Percentiles rank a stretch among this genome's conserved stretches.
phyloP scores from a whole-genome alignment of 2,888 invertebrate genomes.

The Mimachlamys varia region DNA sequence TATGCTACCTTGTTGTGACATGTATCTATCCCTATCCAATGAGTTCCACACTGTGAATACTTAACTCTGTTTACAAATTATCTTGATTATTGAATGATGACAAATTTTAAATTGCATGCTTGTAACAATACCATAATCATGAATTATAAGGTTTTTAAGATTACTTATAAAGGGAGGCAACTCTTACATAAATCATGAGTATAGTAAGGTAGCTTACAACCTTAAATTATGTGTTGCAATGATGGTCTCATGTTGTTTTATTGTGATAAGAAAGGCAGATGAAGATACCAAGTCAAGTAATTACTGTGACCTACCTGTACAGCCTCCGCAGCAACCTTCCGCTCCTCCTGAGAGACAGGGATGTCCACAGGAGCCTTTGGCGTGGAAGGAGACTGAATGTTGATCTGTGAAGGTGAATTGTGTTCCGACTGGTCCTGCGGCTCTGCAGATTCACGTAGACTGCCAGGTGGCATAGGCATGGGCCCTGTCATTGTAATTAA shows the following conservation, averaged over 20 bases:
- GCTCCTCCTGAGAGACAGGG: background rate
- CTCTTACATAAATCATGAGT: background rate
- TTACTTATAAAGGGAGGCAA: background rate
- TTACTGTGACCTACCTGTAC: background rate
- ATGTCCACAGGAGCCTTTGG: background rate
- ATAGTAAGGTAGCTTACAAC: no score
- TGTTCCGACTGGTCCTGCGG: constrained; percentile 57
- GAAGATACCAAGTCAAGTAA: background rate
- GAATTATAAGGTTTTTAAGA: background rate
- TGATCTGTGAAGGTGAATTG: background rate
- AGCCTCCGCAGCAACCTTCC: background rate
- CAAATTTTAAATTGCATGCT: background rate
- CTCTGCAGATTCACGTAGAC: constrained; percentile 57
- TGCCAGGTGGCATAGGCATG: constrained; percentile 69
- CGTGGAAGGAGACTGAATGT: background rate
- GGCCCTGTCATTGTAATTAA: constrained; percentile 60
- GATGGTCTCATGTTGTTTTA: no score
- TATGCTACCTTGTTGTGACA: background rate
- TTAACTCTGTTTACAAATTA: background rate
- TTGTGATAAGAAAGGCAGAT: no score
- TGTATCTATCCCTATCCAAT: background rate
- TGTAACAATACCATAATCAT: background rate
- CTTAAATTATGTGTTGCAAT: no score
- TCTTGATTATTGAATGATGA: background rate
- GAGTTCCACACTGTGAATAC: background rate